phyloP scores from a whole-genome alignment of 2,113 vertebrate genomes.

The Dasyornis broadbenti region DNA sequence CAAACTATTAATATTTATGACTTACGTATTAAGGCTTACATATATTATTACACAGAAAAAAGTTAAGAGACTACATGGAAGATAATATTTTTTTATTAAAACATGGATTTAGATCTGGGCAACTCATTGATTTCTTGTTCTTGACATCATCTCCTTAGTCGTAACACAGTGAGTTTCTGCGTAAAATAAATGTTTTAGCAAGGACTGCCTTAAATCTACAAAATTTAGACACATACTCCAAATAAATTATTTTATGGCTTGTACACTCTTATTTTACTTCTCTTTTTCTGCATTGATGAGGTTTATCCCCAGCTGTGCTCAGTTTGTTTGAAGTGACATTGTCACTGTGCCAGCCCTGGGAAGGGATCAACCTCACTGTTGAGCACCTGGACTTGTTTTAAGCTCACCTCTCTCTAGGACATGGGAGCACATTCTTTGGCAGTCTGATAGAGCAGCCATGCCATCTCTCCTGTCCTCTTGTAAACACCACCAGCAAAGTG shows the following conservation, averaged over 20 bases:
- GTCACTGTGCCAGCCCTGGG: background rate
- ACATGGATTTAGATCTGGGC: background rate
- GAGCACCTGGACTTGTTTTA: background rate
- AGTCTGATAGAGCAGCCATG: background rate
- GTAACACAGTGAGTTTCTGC: background rate
- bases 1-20: background rate
- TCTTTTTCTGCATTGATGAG: background rate
- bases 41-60: background rate
- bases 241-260: background rate
- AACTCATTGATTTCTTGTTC: conserved; percentile 30
- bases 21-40: background rate
- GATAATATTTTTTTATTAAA: background rate
- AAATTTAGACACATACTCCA: background rate
- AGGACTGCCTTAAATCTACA: background rate
- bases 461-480: background rate
- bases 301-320: background rate
- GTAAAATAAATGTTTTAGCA: background rate
- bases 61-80: background rate
- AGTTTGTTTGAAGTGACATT: background rate
- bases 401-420: background rate
- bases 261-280: background rate
- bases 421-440: background rate
- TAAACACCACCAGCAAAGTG: background rate
- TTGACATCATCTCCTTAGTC: background rate
- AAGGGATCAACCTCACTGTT: fast-evolving